Evolutionary conservation across 2,888 invertebrate genomes (phyloP), one percentile per base, ranked within the genome.

Genomic region (Patella ulyssiponensis): DNA sequence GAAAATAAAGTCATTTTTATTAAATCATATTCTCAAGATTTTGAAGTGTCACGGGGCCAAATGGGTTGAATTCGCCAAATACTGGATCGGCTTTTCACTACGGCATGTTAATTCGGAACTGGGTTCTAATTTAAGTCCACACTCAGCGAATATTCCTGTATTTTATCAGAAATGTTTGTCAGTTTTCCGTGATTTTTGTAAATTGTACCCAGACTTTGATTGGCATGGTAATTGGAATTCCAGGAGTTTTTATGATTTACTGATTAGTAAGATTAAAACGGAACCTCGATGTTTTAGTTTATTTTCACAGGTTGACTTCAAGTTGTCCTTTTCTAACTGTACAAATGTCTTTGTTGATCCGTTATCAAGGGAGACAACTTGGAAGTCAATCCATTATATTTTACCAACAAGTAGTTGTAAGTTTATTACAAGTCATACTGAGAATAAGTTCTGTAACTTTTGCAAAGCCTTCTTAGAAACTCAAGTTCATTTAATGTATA

Each of bases 81-180:
- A 78, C 70, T 78, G 78, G 78, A 27, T 78, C n/a, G 78, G 78
- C n/a, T 12, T 76, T 20, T 71, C 70, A 44, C 71, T 80, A 7
- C 71, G 79, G 51, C 23, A 53, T 17, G 33, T 69, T 27, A 75
- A 75, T 53, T 58, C 74, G 27, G 52, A 44, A 17, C 71, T 79
- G 54, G 33, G 69, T n/a, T 69, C 69, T 51, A 78, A 78, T 72
- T 69, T 70, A 33, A 75, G 69, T 9, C 80, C 80, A 17, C 78
- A 80, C 64, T 79, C 79, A 64, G 79, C 77, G 15, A 15, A 23
- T 58, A 70, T 76, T 51, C 78, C 80, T 33, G 20, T 69, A 1
- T 80, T 78, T 58, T 80, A 80, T 56, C 27, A 69, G 73, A n/a
- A 56, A 51, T 79, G 75, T 76, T 51, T 79, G 27, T 27, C 20